Evolutionary conservation across 2,888 invertebrate genomes (phyloP), one percentile per base, ranked within the genome.

Genomic region (Spilarctia lutea): DNA sequence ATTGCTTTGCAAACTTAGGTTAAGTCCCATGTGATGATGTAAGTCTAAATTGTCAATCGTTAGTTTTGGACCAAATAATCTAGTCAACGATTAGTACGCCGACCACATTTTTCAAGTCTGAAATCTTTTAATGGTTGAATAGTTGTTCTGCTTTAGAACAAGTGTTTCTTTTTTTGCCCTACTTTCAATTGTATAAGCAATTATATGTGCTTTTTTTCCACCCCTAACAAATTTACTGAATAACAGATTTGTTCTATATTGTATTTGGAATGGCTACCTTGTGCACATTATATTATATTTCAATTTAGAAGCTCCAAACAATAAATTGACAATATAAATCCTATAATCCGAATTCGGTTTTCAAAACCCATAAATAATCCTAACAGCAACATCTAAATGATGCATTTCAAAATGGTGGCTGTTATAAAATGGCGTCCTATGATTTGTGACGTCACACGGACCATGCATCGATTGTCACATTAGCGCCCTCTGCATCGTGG

Each of bases 371-470:
- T 75, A 68, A 75, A 80, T 68, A 66, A 77, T 78, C 74, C 63
- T 65, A 70, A 42, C 73, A 71, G 69, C 77, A 42, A 65, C 73
- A 48, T 69, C 68, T 71, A 77, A 81, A 76, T 48, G 68, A 75
- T 72, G 66, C 68, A 72, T 71, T 77, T 85, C 88, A 87, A 86
- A 90, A 89, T 88, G 86, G 84, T 80, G 81, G 76, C 81, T 82
- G 79, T 81, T 80, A 84, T 85, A 87, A 88, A 88, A 88, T 89
- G 88, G 88, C 83, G 75, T 79, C 75, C 42, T 63, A 79, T 83
- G 81, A 86, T 86, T 86, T 88, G 88, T 84, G 81, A 85, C 85
- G 84, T 79, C 83, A 85, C 85, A 87, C 86, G 65, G 72, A 71
- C 72, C 70, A 75, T 65, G 75, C 48, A 74, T 74, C 35, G 68